Conservation (phyloP, 2,888 invertebrate species). For the Agonopterix heracliana region DNA sequence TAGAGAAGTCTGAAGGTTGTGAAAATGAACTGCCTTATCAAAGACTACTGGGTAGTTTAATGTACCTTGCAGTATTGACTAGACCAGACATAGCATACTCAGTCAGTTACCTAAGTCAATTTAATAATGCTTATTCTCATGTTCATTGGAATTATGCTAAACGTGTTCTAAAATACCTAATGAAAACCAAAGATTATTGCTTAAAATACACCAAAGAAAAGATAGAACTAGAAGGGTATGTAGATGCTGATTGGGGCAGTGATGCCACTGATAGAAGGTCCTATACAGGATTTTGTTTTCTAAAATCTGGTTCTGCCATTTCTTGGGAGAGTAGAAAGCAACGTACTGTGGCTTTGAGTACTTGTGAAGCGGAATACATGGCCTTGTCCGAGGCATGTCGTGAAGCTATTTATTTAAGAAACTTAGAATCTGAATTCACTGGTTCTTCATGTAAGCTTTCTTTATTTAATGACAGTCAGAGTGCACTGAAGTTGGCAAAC, state of each 20-base stretch:
- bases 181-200: constrained; percentile 4
- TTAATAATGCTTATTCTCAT: constrained; percentile 9
- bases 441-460: not conserved
- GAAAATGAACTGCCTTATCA: constrained; percentile 6
- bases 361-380: constrained; percentile 8
- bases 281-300: constrained; percentile 9
- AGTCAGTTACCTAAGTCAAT: constrained; percentile 5
- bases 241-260: constrained; percentile 12
- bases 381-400: constrained; percentile 8
- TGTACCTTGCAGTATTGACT: constrained; percentile 8
- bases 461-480: constrained; percentile 1
- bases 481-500: not conserved
- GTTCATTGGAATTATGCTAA: constrained; percentile 7
- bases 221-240: constrained; percentile 5
- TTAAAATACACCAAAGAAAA: constrained; percentile 6
- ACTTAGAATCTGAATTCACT: constrained; percentile 4
- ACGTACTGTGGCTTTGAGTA: constrained; percentile 8
- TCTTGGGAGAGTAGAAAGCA: constrained; percentile 10
- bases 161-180: constrained; percentile 9
- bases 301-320: not conserved
- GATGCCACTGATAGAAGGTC: constrained; percentile 8
- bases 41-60: constrained; percentile 9
- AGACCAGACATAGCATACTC: constrained; percentile 5
- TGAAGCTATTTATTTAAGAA: constrained; percentile 9
- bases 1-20: constrained; percentile 5